phyloP scores from a whole-genome alignment of 2,797 vertebrate genomes.

The Lycodopsis pacificus region DNA sequence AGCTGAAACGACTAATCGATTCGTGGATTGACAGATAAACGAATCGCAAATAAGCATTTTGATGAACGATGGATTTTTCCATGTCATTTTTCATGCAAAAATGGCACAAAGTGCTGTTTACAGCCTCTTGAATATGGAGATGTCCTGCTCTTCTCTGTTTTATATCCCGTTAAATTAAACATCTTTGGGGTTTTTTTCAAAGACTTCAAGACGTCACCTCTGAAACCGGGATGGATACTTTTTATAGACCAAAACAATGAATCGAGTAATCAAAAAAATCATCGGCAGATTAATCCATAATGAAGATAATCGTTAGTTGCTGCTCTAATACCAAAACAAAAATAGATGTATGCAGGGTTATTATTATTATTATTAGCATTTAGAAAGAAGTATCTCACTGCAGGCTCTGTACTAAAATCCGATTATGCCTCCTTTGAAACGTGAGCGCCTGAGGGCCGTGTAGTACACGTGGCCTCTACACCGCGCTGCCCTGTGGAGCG shows the following conservation, averaged over 20 bases:
- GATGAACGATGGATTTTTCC: too few relatives aligned
- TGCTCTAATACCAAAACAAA: neutral
- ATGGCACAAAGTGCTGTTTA: neutral
- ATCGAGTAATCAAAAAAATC: too few relatives aligned
- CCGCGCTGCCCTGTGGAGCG: constrained; percentile 10
- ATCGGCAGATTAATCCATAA: neutral
- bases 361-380: neutral
- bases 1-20: neutral
- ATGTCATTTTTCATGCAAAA: neutral
- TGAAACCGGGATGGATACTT: neutral
- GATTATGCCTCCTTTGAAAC: constrained; percentile 7
- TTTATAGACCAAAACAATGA: too few relatives aligned
- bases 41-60: too few relatives aligned
- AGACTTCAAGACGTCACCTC: neutral
- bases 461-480: constrained; percentile 20
- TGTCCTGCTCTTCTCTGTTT: neutral
- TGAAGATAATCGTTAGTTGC: neutral
- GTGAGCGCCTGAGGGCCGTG: neutral
- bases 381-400: neutral
- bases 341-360: neutral
- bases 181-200: neutral
- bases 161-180: neutral
- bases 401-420: neutral
- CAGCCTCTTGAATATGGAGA: neutral
- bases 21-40: neutral